phyloP scores from a whole-genome alignment of 1,140 invertebrate species.

The Rhopalosiphum padi region DNA sequence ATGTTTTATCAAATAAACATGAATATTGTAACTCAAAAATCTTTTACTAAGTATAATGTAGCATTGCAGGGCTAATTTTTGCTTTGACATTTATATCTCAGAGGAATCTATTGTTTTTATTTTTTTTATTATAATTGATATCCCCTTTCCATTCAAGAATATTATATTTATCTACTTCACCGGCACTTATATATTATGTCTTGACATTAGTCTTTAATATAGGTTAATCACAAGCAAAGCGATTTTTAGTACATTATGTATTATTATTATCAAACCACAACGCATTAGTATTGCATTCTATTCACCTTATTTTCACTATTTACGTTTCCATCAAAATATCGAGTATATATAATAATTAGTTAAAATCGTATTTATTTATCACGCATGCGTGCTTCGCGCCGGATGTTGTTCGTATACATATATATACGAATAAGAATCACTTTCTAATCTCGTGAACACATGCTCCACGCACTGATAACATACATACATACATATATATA shows the following conservation, averaged over 20 bases:
- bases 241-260: background rate
- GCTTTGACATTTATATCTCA: no score
- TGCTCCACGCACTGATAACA: background rate
- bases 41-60: no score
- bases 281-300: no score
- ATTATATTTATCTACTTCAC: no score
- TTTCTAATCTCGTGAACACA: slow-evolving; percentile 4
- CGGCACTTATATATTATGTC: background rate
- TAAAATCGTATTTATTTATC: background rate
- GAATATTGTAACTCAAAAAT: background rate
- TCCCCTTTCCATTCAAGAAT: no score
- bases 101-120: background rate
- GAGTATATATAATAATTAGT: background rate
- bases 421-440: slow-evolving; percentile 6
- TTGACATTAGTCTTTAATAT: background rate
- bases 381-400: background rate
- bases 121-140: background rate
- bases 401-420: background rate
- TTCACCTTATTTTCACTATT: background rate
- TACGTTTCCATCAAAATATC: background rate
- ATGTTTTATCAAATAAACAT: background rate
- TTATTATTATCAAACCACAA: background rate
- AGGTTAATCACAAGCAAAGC: background rate
- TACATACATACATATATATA: background rate
- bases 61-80: no score